phyloP scores from a whole-genome alignment of 2,797 vertebrate genomes.

The Pteronotus mesoamericanus region DNA sequence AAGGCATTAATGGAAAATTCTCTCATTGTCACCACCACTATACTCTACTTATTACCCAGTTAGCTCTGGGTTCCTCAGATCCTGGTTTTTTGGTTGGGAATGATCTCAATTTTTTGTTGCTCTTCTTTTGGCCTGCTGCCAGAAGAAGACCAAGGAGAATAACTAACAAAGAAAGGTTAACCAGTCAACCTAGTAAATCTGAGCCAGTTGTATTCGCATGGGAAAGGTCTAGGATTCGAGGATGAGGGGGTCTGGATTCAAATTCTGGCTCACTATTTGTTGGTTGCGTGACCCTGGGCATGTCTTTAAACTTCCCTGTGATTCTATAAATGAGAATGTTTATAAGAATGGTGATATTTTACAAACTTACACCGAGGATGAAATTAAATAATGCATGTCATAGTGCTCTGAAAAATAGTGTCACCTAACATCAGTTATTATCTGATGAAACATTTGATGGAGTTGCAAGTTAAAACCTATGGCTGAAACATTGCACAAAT shows the following conservation, averaged over 20 bases:
- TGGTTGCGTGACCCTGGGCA: neutral
- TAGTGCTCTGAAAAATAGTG: neutral
- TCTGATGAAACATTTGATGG: neutral
- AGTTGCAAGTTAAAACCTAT: neutral
- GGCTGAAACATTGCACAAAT: neutral
- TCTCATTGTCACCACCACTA: neutral
- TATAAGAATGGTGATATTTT: neutral
- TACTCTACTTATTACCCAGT: neutral
- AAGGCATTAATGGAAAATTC: neutral
- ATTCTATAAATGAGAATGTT: neutral
- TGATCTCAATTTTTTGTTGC: neutral
- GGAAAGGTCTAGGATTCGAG: neutral
- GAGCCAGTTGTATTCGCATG: neutral
- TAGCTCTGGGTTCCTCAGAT: neutral
- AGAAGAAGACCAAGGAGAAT: neutral
- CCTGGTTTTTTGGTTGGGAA: neutral
- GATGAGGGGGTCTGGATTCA: neutral
- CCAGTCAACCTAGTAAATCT: neutral
- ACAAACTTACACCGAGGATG: neutral
- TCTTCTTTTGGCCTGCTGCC: neutral
- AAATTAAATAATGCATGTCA: neutral
- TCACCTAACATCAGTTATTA: neutral
- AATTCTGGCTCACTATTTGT: neutral
- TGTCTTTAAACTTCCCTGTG: neutral
- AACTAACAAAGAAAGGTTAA: neutral